Conservation (phyloP, 2,797 vertebrate species). For the Lindbergichthys nudifrons region DNA sequence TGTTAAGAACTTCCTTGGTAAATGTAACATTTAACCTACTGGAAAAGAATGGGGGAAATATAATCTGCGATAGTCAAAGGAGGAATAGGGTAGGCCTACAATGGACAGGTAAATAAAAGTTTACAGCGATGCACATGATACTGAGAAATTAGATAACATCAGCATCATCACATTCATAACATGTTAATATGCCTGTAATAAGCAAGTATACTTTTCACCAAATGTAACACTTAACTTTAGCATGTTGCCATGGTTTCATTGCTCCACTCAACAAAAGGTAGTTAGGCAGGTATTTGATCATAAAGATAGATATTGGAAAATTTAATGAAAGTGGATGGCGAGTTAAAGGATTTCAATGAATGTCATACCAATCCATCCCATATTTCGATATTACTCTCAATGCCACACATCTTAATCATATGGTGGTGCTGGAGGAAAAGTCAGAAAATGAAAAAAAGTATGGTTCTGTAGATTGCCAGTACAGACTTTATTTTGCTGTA, state of each 20-base stretch:
- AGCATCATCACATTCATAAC: neutral
- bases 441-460: neutral
- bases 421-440: too few relatives aligned
- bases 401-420: neutral
- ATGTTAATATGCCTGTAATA: neutral
- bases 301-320: neutral
- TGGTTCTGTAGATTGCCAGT: neutral
- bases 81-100: neutral
- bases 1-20: neutral
- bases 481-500: neutral
- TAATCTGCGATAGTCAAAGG: neutral
- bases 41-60: neutral
- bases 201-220: neutral
- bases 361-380: neutral
- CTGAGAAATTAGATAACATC: neutral
- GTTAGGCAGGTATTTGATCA: neutral
- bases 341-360: neutral
- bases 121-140: neutral
- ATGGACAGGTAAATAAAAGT: neutral
- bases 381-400: neutral
- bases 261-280: neutral
- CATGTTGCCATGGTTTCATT: neutral
- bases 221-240: neutral
- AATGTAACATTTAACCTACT: neutral
- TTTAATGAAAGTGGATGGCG: neutral